A percentile compares a stretch with the other conserved stretches of the same genome.
phyloP scores from a whole-genome alignment of 2,888 invertebrate genomes.

The Heliconius aoede region DNA sequence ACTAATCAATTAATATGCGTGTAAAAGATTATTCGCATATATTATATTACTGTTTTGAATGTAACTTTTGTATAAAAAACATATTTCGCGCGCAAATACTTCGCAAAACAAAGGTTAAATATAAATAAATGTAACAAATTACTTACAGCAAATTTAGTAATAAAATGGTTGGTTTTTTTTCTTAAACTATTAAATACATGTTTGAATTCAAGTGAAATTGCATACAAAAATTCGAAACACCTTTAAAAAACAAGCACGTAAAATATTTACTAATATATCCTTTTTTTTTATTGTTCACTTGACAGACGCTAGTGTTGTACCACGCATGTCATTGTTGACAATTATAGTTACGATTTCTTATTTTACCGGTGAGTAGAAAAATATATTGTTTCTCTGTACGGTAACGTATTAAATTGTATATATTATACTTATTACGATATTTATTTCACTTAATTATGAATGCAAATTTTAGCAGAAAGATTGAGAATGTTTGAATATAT shows the following conservation, averaged over 20 bases:
- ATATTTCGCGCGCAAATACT: slow-evolving; percentile 50
- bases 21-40: not conserved
- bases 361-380: not conserved
- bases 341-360: slow-evolving; percentile 11
- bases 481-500: no score
- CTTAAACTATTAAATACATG: not conserved
- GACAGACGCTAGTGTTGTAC: slow-evolving; percentile 38
- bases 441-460: no score
- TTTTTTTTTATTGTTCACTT: slow-evolving; percentile 38
- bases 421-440: no score
- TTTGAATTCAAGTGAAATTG: slow-evolving; percentile 5
- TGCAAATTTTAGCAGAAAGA: no score
- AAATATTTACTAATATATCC: slow-evolving; percentile 48
- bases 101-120: slow-evolving; percentile 55
- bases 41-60: slow-evolving; percentile 46
- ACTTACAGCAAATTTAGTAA: slow-evolving; percentile 35
- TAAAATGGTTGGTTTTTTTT: slow-evolving; percentile 13
- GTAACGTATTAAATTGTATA: no score
- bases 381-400: no score
- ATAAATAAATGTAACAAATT: slow-evolving; percentile 33
- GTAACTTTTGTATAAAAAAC: slow-evolving; percentile 59
- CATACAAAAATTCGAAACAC: not conserved
- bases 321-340: not conserved
- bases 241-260: slow-evolving; percentile 37
- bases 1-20: slow-evolving; percentile 53